These are phyloP conservation scores for Lepidonotus clava DNA, from an alignment of 2,888 invertebrate genomes.

Conservation along the genomic window DNA sequence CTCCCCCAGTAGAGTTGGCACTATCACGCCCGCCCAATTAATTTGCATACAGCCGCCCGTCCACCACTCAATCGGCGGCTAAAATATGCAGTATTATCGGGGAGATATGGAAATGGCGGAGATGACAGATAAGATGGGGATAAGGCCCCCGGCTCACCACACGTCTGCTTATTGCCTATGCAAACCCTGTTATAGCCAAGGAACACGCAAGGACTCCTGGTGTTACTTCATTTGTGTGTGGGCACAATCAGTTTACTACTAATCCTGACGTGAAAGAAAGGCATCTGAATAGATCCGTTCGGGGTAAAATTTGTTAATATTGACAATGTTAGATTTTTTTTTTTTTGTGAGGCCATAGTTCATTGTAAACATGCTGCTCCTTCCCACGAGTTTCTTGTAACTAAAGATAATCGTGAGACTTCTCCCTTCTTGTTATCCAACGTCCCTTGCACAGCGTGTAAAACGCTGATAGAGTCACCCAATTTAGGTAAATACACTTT, in stretches of 20 bases:
- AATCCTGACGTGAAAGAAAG: no score
- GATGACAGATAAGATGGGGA: not conserved
- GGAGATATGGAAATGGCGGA: not conserved
- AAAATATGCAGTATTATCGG: conserved; percentile 14
- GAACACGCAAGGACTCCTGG: not conserved
- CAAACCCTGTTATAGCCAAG: not conserved
- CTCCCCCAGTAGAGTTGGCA: not conserved
- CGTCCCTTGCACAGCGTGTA: no score
- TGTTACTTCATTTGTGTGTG: not conserved
- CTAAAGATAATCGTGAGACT: no score
- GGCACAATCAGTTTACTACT: not conserved
- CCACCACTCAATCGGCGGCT: not conserved
- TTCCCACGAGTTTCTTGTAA: no score
- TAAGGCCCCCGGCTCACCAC: not conserved
- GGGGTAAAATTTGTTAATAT: no score
- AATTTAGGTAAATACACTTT: no score
- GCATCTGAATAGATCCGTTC: no score
- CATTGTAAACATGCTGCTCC: no score
- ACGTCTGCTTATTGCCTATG: not conserved
- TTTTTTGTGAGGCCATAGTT: no score
- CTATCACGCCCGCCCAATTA: not conserved
- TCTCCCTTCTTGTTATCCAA: no score
- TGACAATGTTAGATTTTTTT: no score
- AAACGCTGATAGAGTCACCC: no score
- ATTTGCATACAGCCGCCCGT: not conserved